Base-by-base conservation (phyloP, 2,888 invertebrate species). In the Syrista parreyssii region DNA sequence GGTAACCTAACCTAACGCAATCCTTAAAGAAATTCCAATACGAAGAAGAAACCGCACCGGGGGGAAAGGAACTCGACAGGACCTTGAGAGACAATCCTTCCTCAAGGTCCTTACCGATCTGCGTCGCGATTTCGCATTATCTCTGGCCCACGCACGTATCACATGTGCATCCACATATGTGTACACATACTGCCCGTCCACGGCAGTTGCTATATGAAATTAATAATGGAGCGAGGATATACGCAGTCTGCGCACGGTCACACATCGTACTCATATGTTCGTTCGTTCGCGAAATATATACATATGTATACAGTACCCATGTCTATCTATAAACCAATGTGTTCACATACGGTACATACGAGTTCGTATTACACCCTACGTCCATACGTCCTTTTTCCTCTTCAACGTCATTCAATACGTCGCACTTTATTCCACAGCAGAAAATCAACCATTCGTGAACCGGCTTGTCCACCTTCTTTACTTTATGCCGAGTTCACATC, bases 141-240 rank as follows among this genome's bases (percentile, higher is more conserved):
- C 55, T 23, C 55, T 55, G 55, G 9, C 55, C 55, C 55, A 55
- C 55, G 55, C 55, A 55, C 9, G 23, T 55, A 55, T 55, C 36
- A n/a, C 76, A 68, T 4, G 55, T 68, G 69, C 40, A 75, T 75
- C 77, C 75, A 69, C 75, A 23, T 40, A 40, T 68, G 68, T 12
- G 30, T 75, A 40, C 31, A 40, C 55, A 55, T 6, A 23, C 71
- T 31, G 71, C 23, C 69, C 68, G n/a, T 30, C 11, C 33, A 32
- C 34, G 15, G 74, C 23, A 15, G 36, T 72, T 68, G 76, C 78
- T 78, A 79, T 84, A 84, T 85, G 84, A 87, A 87, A 89, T 89
- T 89, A 89, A 88, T 88, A 88, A 89, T 89, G 86, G 86, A 88
- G 86, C 85, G 84, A 89, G 89, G 89, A 89, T 89, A 88, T 89